Evolutionary conservation across 2,113 vertebrate genomes (phyloP).

Genomic region (Cygnus atratus): DNA sequence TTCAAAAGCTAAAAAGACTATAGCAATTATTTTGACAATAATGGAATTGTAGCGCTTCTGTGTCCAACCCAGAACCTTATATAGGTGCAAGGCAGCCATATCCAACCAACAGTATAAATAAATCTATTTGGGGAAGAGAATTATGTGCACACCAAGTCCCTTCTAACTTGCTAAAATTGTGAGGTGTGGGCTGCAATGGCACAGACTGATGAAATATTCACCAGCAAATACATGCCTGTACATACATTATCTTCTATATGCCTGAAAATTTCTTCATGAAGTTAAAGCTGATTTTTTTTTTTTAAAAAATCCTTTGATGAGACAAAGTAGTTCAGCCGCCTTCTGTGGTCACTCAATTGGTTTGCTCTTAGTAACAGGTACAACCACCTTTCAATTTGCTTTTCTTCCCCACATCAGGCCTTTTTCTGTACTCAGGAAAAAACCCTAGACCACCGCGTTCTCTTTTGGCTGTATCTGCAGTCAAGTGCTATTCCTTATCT

Average conservation of each 20-base stretch:
- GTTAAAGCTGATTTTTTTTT: not conserved
- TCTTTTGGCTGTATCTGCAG: not conserved
- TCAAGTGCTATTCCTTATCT: not conserved
- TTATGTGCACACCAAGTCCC: not conserved
- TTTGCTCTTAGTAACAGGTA: not conserved
- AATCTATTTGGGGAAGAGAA: constrained; percentile 14
- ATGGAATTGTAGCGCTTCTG: not conserved
- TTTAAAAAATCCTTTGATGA: not conserved
- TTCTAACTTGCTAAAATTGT: not conserved
- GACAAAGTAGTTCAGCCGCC: not conserved
- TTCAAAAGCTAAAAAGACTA: not conserved
- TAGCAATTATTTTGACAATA: constrained; percentile 22
- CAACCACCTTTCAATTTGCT: not conserved
- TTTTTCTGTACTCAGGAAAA: not conserved
- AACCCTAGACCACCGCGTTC: not conserved
- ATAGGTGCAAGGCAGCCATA: not conserved
- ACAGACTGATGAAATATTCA: not conserved
- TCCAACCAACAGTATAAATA: not conserved
- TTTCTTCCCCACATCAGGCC: not conserved
- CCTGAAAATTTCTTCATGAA: not conserved
- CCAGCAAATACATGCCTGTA: fast-evolving
- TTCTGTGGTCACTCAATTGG: not conserved
- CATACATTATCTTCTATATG: fast-evolving
- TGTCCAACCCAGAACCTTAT: not conserved
- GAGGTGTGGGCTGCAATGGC: fast-evolving